Base-by-base conservation (phyloP, 2,888 invertebrate genomes). In the Darwinula stevensoni region DNA sequence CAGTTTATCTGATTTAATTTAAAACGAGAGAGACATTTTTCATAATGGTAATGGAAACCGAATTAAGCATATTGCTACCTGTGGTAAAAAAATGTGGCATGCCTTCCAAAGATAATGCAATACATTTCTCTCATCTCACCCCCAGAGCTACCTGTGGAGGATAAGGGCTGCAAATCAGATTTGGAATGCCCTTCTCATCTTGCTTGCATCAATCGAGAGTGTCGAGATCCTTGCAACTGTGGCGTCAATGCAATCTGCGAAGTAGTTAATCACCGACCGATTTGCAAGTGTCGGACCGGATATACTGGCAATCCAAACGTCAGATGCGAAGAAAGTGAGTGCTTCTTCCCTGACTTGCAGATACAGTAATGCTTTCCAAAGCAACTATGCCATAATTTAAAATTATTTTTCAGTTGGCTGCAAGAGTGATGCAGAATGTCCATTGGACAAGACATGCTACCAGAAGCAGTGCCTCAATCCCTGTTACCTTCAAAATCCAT, bases 141-240 rank as follows among this genome's bases (percentile, higher is more conserved):
- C 22, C 6, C 22, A 22, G 22, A 9, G 6, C 9, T 9, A 22
- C 22, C 22, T 9, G 22, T 22, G 22, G n/a, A 9, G 6, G 22
- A 22, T 6, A n/a, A 22, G 54, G 68, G 70, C 47, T 76, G 75
- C 59, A 64, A 67, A 54, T 67, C 68, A 50, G 71, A 75, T 55
- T 66, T 65, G 48, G 71, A 76, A 56, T 76, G 76, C 57, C 67
- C 70, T 55, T 67, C 68, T 48, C 66, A 61, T 42, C 70, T 73
- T 57, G 69, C 72, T 47, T 76, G 76, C 56, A 36, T 76, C 42
- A 63, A 65, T 46, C 63, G 67, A 14, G 62, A 67, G 40, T 82
- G 82, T 46, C 61, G 67, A 37, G 74, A 76, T 52, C 80, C 80
- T 14, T 82, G 80, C 38, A 74, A 74, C 2, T 82, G 80, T 47